Evolutionary conservation across 2,888 invertebrate species (phyloP), one percentile per base, ranked within the genome.

Genomic region (Cetonia aurata): DNA sequence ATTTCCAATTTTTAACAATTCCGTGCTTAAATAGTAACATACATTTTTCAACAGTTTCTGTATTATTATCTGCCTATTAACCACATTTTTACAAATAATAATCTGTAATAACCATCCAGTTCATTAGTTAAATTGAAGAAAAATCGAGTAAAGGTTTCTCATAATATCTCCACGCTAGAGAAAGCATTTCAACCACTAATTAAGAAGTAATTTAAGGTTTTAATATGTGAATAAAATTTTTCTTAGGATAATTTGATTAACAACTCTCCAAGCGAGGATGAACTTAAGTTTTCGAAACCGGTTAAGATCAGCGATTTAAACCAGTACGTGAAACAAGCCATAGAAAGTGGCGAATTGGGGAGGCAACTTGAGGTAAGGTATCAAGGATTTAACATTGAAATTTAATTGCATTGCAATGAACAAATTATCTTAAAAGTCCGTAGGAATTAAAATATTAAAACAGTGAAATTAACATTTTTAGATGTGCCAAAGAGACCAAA

Each of bases 401-500:
- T 3, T 3, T 66, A 15, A 44, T 69, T 33, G n/a, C 25, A 19
- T 3, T 60, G 3, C n/a, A 8, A 73, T 33, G 15, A 3, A 6
- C n/a, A 31, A 19, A 10, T 19, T 31, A 37, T 6, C 6, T 37
- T 37, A 37, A 37, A 8, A 6, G 37, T 15, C n/a, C 33, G 9
- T 37, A 10, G 6, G 1, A 37, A 10, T 6, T 37, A 37, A 10
- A 37, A 85, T 1, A 33, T 12, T 33, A 4, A 10, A 12, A 37
- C 55, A 37, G 12, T 13, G 31, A 8, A n/a, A 55, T 13, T 25
- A 55, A 55, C 10, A 55, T 55, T 73, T 73, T 62, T 55, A 86
- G 86, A 73, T 81, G 3, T 83, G 86, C 73, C 81, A 82, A 15
- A 77, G 82, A 67, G 86, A 85, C 1, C 80, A 81, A 72, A 83